Evolutionary conservation across 2,797 vertebrate genomes (phyloP), one percentile per base, ranked within the genome.

Genomic region (Etheostoma nigrum): DNA sequence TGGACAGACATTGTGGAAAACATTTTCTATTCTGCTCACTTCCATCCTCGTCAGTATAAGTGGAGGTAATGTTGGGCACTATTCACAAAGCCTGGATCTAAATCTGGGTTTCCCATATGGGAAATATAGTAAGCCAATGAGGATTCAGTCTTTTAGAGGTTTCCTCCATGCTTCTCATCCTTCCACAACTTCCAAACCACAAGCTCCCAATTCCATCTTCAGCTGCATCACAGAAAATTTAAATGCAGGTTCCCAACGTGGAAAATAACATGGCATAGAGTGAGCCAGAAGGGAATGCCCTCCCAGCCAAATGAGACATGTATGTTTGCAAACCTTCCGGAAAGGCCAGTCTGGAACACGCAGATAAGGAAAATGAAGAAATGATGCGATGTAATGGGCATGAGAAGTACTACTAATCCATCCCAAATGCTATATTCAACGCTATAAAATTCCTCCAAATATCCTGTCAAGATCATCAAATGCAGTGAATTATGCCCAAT

Each of bases 401-500:
- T 76, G 78, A 84, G 61, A 70, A 27, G 54, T 21, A 53, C 79
- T 21, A 53, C 78, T 91, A 91, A 92, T 91, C 84, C 85, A 45
- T 69, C 79, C 73, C 82, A 86, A 83, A 84, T 76, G 75, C 58
- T 70, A 73, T 65, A 81, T 75, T 79, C 77, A 76, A 58, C 0
- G 40, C 65, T 48, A 47, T 83, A 79, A 71, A 81, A 82, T 67
- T 11, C 72, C 73, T 69, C 84, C 68, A 77, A 84, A 67, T 84
- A 84, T 89, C 72, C 79, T 83, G 83, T 88, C 88, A 89, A 81
- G 78, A 88, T 85, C 75, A 79, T 85, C 74, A 88, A 90, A 92
- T 80, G 67, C 81, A 78, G 82, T 90, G 91, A 88, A 94, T 92
- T 89, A 81, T 79, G 76, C 68, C 74, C 74, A 79, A 79, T 80